phyloP scores from a whole-genome alignment of 1,140 invertebrate genomes.

The Tribolium castaneum region DNA sequence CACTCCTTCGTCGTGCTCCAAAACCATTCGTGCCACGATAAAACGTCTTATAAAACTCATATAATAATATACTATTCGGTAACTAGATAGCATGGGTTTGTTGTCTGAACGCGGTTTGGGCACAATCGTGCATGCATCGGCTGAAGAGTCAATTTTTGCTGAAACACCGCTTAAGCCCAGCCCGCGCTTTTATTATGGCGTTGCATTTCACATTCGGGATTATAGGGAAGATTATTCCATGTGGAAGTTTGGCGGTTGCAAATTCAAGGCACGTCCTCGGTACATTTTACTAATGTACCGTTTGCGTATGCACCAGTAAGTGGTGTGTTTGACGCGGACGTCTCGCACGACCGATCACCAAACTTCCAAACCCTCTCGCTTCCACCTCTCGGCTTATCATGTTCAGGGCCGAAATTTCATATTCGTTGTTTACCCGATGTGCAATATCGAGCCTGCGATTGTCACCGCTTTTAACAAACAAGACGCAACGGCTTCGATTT shows the following conservation, averaged over 20 bases:
- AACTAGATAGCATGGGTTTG: too few relatives aligned
- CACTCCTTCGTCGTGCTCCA: too few relatives aligned
- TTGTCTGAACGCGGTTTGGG: not conserved
- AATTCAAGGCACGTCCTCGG: slow-evolving; percentile 49
- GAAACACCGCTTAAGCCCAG: not conserved
- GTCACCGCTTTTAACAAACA: slow-evolving; percentile 4
- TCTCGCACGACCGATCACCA: slow-evolving; percentile 47
- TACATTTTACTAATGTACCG: slow-evolving; percentile 58
- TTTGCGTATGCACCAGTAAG: slow-evolving; percentile 58
- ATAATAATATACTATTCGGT: too few relatives aligned
- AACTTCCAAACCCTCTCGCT: slow-evolving; percentile 32
- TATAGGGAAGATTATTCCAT: slow-evolving; percentile 27
- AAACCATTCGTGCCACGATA: too few relatives aligned
- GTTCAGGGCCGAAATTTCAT: slow-evolving; percentile 28
- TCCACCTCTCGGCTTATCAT: slow-evolving; percentile 30
- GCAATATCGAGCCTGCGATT: slow-evolving; percentile 7
- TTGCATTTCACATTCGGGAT: slow-evolving; percentile 10
- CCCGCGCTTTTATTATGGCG: not conserved
- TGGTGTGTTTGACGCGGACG: slow-evolving; percentile 56
- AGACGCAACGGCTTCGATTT: not conserved
- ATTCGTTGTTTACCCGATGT: slow-evolving; percentile 24
- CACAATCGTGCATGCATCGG: not conserved
- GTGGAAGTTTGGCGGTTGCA: slow-evolving; percentile 10
- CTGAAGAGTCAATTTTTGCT: not conserved
- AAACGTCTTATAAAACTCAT: too few relatives aligned